Percentiles rank a stretch among this genome's conserved stretches.
Evolutionary conservation across 2,797 vertebrate species (phyloP).

Genomic region (Melanotaenia parkinsoni): DNA sequence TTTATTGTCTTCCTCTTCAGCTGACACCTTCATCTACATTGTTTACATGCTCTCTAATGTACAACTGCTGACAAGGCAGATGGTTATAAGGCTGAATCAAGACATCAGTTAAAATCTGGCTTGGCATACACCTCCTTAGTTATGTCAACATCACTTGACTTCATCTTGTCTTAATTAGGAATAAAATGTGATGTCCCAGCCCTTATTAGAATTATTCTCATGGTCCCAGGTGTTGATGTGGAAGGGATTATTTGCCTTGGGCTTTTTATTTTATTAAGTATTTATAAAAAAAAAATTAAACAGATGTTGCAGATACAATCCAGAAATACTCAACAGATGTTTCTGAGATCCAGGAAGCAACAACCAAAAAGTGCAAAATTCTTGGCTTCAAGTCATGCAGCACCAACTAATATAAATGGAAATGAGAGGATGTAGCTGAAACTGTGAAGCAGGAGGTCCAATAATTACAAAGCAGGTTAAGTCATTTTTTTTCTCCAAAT

Average conservation of each 20-base stretch:
- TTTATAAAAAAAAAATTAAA: background rate
- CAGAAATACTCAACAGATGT: background rate
- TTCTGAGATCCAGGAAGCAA: too few relatives aligned
- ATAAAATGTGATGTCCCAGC: background rate
- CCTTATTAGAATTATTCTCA: too few relatives aligned
- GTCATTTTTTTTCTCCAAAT: background rate
- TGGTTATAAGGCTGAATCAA: background rate
- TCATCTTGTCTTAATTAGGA: background rate
- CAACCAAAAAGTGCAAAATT: background rate
- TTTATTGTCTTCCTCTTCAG: background rate
- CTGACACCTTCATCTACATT: background rate
- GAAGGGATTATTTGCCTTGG: background rate
- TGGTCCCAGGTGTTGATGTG: slow-evolving; percentile 1
- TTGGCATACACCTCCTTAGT: background rate
- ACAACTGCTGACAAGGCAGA: background rate
- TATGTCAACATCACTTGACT: background rate
- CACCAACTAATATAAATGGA: background rate
- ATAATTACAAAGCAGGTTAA: background rate
- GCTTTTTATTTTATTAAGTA: too few relatives aligned
- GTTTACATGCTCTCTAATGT: background rate
- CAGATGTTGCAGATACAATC: background rate
- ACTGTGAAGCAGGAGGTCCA: background rate
- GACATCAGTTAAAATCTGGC: background rate
- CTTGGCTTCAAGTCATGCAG: background rate
- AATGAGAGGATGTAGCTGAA: background rate